Conservation (phyloP, 2,888 invertebrate genomes). For the Pachymerium ferrugineum region DNA sequence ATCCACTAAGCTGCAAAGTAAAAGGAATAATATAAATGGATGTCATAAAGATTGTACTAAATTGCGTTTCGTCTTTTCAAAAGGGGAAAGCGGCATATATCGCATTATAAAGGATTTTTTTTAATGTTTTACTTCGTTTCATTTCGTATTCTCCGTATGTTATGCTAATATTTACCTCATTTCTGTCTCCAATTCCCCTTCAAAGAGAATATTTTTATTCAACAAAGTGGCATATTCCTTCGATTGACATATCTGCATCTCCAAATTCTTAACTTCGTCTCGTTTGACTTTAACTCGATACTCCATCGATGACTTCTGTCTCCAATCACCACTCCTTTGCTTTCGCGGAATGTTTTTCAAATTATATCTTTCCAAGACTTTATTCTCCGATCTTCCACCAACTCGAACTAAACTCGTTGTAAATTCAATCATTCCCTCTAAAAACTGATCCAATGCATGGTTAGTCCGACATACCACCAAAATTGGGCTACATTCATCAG, state of each 20-base stretch:
- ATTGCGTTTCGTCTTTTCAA: too few species aligned
- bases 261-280: neutral
- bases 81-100: neutral
- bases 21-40: too few species aligned
- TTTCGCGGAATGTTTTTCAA: neutral
- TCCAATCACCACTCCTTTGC: neutral
- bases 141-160: neutral
- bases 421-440: slow-evolving; percentile 60
- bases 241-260: neutral
- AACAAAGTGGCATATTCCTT: neutral
- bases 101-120: neutral
- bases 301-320: neutral
- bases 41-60: too few species aligned
- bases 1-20: too few species aligned
- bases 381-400: slow-evolving; percentile 60
- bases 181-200: neutral
- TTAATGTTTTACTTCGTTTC: neutral
- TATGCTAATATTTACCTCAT: neutral
- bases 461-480: slow-evolving; percentile 59
- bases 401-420: slow-evolving; percentile 60
- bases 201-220: too few species aligned
- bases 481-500: slow-evolving; percentile 52
- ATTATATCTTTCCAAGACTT: neutral
- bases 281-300: neutral
- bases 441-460: slow-evolving; percentile 64